Percentiles rank a stretch among this genome's conserved stretches.
Evolutionary conservation across 2,113 vertebrate species (phyloP).

Genomic region (Malurus alboscapulatus): DNA sequence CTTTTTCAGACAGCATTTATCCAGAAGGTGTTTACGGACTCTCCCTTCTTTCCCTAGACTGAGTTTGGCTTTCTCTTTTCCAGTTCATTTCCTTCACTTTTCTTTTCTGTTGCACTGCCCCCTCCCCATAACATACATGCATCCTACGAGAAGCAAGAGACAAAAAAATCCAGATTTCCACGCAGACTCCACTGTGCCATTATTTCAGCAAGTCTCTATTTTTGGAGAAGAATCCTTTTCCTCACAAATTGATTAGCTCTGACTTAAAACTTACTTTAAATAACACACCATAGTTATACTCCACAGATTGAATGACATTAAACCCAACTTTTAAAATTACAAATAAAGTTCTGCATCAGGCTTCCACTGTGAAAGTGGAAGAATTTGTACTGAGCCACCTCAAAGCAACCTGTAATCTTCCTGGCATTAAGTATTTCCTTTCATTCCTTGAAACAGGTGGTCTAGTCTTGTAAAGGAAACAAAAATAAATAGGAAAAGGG

Average conservation of each 20-base stretch:
- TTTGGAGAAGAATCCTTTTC: background rate
- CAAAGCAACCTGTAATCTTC: background rate
- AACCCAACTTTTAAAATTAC: background rate
- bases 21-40: background rate
- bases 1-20: background rate
- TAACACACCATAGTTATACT: background rate
- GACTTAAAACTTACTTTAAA: background rate
- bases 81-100: background rate
- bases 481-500: background rate
- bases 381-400: background rate
- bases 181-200: background rate
- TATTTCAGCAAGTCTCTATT: background rate
- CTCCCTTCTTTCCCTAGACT: background rate
- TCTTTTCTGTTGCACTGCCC: background rate
- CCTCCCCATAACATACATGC: background rate
- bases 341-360: background rate
- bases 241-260: background rate
- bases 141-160: background rate
- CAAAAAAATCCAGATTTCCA: background rate
- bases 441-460: background rate
- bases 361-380: background rate
- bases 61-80: background rate
- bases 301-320: background rate
- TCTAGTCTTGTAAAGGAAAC: background rate
- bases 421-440: background rate